Base-by-base conservation (phyloP, 2,888 invertebrate genomes). In the Gymnocheta viridis region DNA sequence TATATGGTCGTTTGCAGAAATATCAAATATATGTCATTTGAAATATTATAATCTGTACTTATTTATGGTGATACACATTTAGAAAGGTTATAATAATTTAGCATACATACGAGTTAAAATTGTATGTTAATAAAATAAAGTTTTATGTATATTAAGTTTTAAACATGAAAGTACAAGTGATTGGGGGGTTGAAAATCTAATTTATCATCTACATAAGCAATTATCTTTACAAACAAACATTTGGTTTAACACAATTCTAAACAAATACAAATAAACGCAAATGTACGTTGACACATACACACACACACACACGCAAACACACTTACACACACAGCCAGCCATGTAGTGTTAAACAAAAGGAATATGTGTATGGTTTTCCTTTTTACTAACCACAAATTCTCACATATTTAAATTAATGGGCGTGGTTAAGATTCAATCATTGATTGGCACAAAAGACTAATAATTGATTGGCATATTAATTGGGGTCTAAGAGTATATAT, bases 131-230 rank as follows among this genome's bases (percentile, higher is more conserved):
- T 62, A n/a, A 62, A 41, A 27, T 29, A 4, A 27, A 29, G 0
- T 56, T 56, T 56, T 9, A 56, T 54, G 7, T 24, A 2, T 27
- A 41, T 17, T 24, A 27, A 17, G 4, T 41, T 41, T 24, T 62
- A 10, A 41, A 17, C 24, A n/a, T 62, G 27, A 27, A 27, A 41
- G 14, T 4, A 22, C n/a, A 41, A 24, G 14, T 62, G 41, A 2
- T n/a, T n/a, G 14, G 14, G 38, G n/a, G n/a, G n/a, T n/a, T n/a
- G n/a, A 41, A 41, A 24, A 62, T 27, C 22, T 62, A 17, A 62
- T 76, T 76, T 82, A 76, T 76, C 58, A 22, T 66, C 49, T 60
- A 58, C 29, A 66, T 58, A 49, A 70, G 70, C 56, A 82, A 62
- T 76, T 76, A 70, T 56, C 47, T 27, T 47, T 64, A 56, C 54